Base-by-base conservation (phyloP, 2,888 invertebrate genomes). In the Oligia strigilis region DNA sequence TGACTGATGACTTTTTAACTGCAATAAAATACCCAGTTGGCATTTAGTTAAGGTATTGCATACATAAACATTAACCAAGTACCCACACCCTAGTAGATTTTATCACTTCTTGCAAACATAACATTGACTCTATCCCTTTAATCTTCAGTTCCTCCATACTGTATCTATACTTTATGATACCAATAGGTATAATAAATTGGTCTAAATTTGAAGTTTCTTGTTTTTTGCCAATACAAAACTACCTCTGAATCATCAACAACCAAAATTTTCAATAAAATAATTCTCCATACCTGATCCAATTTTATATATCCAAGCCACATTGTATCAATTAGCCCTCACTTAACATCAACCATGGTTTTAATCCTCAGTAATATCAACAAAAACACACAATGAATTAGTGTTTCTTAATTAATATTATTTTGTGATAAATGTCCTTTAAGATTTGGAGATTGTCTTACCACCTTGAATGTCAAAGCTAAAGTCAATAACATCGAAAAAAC, bases 381-480 rank as follows among this genome's bases (percentile, higher is more conserved):
- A 52, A 58, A 46, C n/a, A 58, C n/a, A 58, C 55, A 64, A 74
- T 40, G 4, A 58, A 58, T 58, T 13, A 60, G 23, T 43, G 49
- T 58, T 78, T 71, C 4, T 46, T 29, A 58, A 60, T 65, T 29
- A 58, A 60, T 65, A 66, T 71, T 29, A 66, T 72, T 72, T 60
- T 46, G 36, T 70, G n/a, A 62, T 65, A 65, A 72, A 73, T 79
- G 40, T 72, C 75, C 69, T 83, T 23, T 49, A 64, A 60, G 29
- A 82, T 73, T 77, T 75, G 40, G 80, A 64, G 64, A 83, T 77
- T 81, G 69, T 75, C 70, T 78, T 70, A 46, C 66, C 52, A 81
- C 73, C 82, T 78, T 84, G 70, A 85, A 78, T 85, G 65, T 76
- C 78, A 82, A 75, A 74, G 60, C 46, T 49, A 17, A 81, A 67